These are phyloP conservation scores for Plectrocnemia conspersa DNA, from an alignment of 1,140 invertebrate species.

Conservation along the genomic window DNA sequence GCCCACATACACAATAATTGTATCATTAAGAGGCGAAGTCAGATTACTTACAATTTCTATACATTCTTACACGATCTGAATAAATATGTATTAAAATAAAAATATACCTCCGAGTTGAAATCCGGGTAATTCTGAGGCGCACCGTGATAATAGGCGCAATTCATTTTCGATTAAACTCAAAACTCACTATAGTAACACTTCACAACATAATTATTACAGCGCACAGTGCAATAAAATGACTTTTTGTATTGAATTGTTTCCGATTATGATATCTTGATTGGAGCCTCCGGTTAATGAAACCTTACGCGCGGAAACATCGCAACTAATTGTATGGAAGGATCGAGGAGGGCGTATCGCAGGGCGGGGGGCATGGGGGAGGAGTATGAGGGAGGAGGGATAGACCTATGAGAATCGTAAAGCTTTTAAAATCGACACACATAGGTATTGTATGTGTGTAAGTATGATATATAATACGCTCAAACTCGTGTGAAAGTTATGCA, in stretches of 20 bases:
- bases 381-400: slow-evolving; percentile 4
- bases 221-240: background rate
- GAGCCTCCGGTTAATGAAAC: slow-evolving; percentile 20
- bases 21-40: too few species aligned
- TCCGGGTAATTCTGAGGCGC: background rate
- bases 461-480: too few species aligned
- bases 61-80: too few species aligned
- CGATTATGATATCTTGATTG: background rate
- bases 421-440: too few species aligned
- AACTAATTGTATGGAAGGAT: slow-evolving; percentile 28
- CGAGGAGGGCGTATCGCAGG: slow-evolving; percentile 15
- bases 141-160: slow-evolving; percentile 34
- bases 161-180: slow-evolving; percentile 8
- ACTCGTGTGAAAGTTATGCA: too few species aligned
- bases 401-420: slow-evolving; percentile 5
- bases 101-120: slow-evolving; percentile 14
- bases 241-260: background rate
- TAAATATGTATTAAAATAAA: too few species aligned
- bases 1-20: too few species aligned
- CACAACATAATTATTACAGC: background rate
- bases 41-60: too few species aligned
- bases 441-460: too few species aligned
- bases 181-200: background rate
- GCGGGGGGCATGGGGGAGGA: slow-evolving; percentile 6
- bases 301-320: slow-evolving; percentile 26